Evolutionary conservation across 2,113 vertebrate genomes (phyloP).

Genomic region (Ictalurus furcatus): DNA sequence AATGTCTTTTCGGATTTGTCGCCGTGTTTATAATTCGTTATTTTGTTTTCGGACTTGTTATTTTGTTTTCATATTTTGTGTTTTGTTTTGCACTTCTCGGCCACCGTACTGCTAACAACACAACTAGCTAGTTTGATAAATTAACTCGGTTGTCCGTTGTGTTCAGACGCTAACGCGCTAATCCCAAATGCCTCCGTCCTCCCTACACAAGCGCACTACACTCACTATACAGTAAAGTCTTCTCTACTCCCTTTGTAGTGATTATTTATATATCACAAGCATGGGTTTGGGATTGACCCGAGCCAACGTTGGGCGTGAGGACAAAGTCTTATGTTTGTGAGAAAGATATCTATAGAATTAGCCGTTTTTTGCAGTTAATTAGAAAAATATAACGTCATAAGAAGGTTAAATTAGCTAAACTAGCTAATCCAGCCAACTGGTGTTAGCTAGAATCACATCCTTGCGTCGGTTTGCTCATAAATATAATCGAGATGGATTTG

Average conservation of each 20-base stretch:
- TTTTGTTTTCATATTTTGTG: too few species aligned
- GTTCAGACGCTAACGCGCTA: not conserved
- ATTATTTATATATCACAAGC: too few species aligned
- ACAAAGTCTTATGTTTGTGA: not conserved
- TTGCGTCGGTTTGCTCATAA: not conserved
- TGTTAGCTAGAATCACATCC: too few species aligned
- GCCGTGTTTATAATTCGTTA: too few species aligned
- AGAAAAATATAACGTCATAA: not conserved
- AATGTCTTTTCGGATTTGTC: too few species aligned
- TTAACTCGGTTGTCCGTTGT: not conserved
- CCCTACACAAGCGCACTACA: not conserved
- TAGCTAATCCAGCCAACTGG: not conserved
- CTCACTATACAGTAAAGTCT: not conserved
- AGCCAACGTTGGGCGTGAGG: too few species aligned
- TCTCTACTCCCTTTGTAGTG: not conserved
- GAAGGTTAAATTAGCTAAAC: not conserved
- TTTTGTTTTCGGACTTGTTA: too few species aligned
- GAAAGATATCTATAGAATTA: not conserved
- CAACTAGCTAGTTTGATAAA: not conserved
- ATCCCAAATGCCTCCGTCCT: not conserved
- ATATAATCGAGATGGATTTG: constrained; percentile 67
- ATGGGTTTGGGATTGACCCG: not conserved
- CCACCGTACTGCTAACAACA: too few species aligned
- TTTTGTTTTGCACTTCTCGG: too few species aligned
- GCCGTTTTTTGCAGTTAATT: not conserved